phyloP scores from a whole-genome alignment of 2,113 vertebrate species.

The Phyllostomus discolor region DNA sequence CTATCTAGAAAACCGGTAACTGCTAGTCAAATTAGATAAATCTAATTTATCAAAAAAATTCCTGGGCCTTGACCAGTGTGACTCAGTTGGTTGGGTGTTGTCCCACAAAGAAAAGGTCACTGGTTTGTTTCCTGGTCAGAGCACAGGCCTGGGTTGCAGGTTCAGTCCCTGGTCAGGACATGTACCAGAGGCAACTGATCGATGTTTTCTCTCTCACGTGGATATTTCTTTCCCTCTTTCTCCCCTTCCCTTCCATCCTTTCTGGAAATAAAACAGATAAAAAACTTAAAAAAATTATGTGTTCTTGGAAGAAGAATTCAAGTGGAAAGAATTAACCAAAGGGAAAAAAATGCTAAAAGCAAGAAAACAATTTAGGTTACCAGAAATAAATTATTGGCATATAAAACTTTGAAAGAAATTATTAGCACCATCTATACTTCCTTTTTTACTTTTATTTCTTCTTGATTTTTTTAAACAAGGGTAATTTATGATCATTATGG shows the following conservation, averaged over 20 bases:
- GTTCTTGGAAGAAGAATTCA: neutral
- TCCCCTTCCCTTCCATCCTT: too few relatives aligned
- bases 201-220: too few relatives aligned
- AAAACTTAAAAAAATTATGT: too few relatives aligned
- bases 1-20: neutral
- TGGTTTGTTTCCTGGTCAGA: too few relatives aligned
- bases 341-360: neutral
- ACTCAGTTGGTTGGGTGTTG: too few relatives aligned
- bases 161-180: too few relatives aligned
- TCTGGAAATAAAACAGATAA: neutral
- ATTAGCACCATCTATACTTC: neutral
- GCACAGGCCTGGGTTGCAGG: too few relatives aligned
- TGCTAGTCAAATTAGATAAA: neutral
- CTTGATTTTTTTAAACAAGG: neutral
- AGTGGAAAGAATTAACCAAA: neutral
- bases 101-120: too few relatives aligned
- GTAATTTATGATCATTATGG: neutral
- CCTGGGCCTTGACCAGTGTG: neutral
- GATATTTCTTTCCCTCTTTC: too few relatives aligned
- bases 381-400: neutral
- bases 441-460: neutral
- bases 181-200: too few relatives aligned
- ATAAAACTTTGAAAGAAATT: neutral
- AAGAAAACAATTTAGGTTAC: neutral
- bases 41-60: slow-evolving; percentile 8